phyloP scores from a whole-genome alignment of 1,140 invertebrate genomes.

The Conopomorpha cramerella region DNA sequence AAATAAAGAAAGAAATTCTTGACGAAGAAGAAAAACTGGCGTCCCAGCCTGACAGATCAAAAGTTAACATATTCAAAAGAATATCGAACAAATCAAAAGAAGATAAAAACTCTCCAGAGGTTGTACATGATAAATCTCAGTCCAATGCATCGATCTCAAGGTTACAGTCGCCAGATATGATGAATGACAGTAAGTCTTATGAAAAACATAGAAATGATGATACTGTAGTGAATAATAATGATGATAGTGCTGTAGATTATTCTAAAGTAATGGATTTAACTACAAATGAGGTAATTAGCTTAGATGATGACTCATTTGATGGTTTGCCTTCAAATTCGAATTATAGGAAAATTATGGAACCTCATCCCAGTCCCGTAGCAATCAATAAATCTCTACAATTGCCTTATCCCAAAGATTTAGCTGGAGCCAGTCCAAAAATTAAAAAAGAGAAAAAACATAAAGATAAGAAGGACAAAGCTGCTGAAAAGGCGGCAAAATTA shows the following conservation, averaged over 20 bases:
- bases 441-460: conserved; percentile 69
- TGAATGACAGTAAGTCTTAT: conserved; percentile 17
- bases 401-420: conserved; percentile 42
- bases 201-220: conserved; percentile 13
- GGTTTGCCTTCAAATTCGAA: no score
- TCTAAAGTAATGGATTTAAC: conserved; percentile 48
- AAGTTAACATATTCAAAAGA: conserved; percentile 85
- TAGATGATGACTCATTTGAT: conserved; percentile 53
- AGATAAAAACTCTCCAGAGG: conserved; percentile 56
- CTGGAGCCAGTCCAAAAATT: conserved; percentile 51
- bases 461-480: conserved; percentile 66
- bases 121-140: conserved; percentile 55
- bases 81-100: conserved; percentile 77
- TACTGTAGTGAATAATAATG: conserved; percentile 25
- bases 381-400: conserved; percentile 42
- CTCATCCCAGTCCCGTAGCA: conserved; percentile 27
- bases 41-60: conserved; percentile 79
- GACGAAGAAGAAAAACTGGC: conserved; percentile 72
- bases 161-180: conserved; percentile 32
- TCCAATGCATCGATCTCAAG: conserved; percentile 52
- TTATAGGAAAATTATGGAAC: conserved; percentile 4
- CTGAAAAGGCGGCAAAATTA: conserved; percentile 36
- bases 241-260: conserved; percentile 50
- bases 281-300: conserved; percentile 48
- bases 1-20: conserved; percentile 55